A percentile compares a stretch with the other conserved stretches of the same genome.
Conservation (phyloP, 1,140 invertebrate genomes). For the Drosophila aff. region DNA sequence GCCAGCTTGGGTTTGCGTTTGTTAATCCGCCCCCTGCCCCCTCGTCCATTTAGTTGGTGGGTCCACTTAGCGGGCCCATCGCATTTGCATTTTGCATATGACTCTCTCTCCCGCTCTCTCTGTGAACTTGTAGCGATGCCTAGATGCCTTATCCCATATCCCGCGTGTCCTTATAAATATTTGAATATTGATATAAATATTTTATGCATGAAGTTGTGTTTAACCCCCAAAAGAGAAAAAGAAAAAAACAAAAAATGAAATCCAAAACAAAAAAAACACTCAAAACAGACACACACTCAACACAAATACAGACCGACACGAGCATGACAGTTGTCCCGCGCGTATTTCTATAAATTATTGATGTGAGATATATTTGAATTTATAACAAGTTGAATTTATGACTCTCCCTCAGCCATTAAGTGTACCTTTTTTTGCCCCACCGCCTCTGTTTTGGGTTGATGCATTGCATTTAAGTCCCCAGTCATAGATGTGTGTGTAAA, state of each 20-base stretch:
- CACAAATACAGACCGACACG: slow-evolving; percentile 18
- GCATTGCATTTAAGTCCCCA: slow-evolving; percentile 36
- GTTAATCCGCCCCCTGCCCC: slow-evolving; percentile 1
- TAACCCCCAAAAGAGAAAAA: slow-evolving; percentile 48
- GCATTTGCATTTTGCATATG: slow-evolving; percentile 33
- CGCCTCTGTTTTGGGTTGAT: slow-evolving; percentile 21
- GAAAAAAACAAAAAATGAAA: not conserved
- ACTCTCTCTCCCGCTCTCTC: not conserved
- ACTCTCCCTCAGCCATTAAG: slow-evolving; percentile 56
- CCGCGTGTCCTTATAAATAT: slow-evolving; percentile 72
- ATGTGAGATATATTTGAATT: slow-evolving; percentile 83
- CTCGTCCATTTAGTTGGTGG: slow-evolving; percentile 23
- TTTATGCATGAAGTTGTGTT: slow-evolving; percentile 82
- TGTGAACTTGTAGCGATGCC: slow-evolving; percentile 21
- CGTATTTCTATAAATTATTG: slow-evolving; percentile 81
- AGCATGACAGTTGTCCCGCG: slow-evolving; percentile 80
- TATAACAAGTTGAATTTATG: slow-evolving; percentile 76
- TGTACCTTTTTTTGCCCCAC: slow-evolving; percentile 21
- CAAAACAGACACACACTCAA: slow-evolving; percentile 30
- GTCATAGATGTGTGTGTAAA: slow-evolving; percentile 9
- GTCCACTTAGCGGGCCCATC: slow-evolving; percentile 31
- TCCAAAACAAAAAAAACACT: slow-evolving; percentile 26
- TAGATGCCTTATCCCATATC: slow-evolving; percentile 18
- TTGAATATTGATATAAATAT: slow-evolving; percentile 78
- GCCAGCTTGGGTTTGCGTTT: slow-evolving; percentile 30